phyloP scores from a whole-genome alignment of 37 sponge, comb jelly and placozoan genomes.

The Hormiphora californensis region DNA sequence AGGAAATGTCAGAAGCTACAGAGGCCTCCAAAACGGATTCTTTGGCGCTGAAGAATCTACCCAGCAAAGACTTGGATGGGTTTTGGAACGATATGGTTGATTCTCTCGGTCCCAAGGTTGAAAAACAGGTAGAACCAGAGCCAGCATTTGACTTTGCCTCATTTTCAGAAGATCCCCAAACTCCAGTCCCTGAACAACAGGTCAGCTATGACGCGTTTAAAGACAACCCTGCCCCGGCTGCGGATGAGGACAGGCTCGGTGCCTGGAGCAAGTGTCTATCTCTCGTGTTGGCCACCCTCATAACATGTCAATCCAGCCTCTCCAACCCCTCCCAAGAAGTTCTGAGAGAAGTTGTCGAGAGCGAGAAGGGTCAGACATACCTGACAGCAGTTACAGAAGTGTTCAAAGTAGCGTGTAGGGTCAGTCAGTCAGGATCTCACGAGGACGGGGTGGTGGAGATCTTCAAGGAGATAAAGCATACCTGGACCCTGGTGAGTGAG shows the following conservation, averaged over 20 bases:
- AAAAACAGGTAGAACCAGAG: not conserved
- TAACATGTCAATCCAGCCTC: not conserved
- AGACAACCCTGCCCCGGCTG: not conserved
- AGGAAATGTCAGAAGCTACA: not conserved
- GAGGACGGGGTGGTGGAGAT: conserved; percentile 39
- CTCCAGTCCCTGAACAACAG: not conserved
- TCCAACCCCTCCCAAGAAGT: not conserved
- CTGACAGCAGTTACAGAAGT: conserved; percentile 23
- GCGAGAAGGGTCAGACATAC: conserved; percentile 10
- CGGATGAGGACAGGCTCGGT: conserved; percentile 24
- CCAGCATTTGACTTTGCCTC: not conserved
- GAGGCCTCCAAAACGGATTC: not conserved
- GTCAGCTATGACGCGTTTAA: conserved; percentile 49
- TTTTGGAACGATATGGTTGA: conserved; percentile 56
- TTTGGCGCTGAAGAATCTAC: not conserved
- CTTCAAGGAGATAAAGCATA: conserved; percentile 47
- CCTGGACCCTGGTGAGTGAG: conserved; percentile 24
- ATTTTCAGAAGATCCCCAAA: not conserved
- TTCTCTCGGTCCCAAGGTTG: not conserved
- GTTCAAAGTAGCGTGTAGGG: conserved; percentile 33
- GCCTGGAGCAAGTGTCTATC: conserved; percentile 50
- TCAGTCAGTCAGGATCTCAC: not conserved
- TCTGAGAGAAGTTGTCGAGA: not conserved
- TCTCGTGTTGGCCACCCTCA: not conserved
- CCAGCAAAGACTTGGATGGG: conserved; percentile 31